These are phyloP conservation scores for Ferdinandea cuprea DNA, from an alignment of 2,888 invertebrate genomes.

Conservation along the genomic window DNA sequence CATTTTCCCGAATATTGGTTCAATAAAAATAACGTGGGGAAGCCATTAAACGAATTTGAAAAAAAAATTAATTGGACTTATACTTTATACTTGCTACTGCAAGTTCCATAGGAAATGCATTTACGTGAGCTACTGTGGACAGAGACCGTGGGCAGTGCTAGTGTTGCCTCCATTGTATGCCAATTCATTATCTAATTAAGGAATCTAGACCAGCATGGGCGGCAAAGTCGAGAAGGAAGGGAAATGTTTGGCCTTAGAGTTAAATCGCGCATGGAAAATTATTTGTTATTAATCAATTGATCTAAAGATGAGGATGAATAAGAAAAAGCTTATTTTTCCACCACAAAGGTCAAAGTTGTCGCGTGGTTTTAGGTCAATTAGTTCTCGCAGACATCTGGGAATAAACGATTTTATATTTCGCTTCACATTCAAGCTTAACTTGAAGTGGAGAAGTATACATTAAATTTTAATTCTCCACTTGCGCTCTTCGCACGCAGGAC, in stretches of 20 bases:
- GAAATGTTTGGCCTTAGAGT: constrained; percentile 2
- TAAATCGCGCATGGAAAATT: constrained; percentile 3
- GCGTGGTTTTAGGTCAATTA: neutral
- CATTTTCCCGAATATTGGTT: constrained; percentile 45
- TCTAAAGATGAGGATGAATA: neutral
- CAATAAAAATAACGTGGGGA: constrained; percentile 34
- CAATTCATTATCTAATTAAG: constrained; percentile 60
- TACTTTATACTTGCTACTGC: constrained; percentile 7
- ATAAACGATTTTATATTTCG: neutral
- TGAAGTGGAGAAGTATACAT: neutral
- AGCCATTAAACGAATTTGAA: constrained; percentile 30
- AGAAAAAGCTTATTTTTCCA: constrained; percentile 12
- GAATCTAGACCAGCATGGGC: constrained; percentile 53
- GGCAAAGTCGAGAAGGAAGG: neutral
- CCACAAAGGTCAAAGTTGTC: constrained; percentile 38
- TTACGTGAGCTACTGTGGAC: constrained; percentile 20
- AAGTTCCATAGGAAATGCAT: constrained; percentile 15
- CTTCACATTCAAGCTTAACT: neutral
- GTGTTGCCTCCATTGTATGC: constrained; percentile 41
- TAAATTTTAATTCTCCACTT: neutral
- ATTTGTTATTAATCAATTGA: constrained; percentile 50
- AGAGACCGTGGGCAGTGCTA: constrained; percentile 10
- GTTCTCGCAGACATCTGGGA: neutral
- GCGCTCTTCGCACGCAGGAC: too few species aligned
- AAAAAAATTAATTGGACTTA: constrained; percentile 34